Evolutionary conservation across 2,113 vertebrate species (phyloP).

Genomic region (Semnopithecus entellus): DNA sequence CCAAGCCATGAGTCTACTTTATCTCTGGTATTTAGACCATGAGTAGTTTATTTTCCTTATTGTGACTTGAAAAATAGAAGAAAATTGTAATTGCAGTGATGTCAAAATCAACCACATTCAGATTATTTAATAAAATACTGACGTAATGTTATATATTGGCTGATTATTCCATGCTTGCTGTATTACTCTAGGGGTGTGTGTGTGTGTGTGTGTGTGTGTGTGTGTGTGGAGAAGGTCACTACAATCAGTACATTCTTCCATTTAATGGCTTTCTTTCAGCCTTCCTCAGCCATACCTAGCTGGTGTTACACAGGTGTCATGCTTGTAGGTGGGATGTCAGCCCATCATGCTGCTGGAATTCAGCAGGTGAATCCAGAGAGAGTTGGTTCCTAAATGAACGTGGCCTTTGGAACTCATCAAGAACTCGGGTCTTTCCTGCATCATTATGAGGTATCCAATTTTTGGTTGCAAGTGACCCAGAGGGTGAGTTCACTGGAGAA

Average conservation of each 20-base stretch:
- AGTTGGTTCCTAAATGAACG: conserved; percentile 71
- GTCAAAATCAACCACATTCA: conserved; percentile 56
- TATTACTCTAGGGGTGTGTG: background rate
- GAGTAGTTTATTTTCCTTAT: conserved; percentile 60
- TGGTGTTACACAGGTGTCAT: conserved; percentile 71
- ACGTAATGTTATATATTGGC: background rate
- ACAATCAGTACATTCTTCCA: conserved; percentile 11
- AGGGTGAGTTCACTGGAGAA: conserved; percentile 63
- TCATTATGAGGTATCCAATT: conserved; percentile 62
- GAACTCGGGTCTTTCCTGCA: conserved; percentile 73
- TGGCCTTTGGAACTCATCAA: conserved; percentile 69
- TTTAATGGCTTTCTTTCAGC: conserved; percentile 45
- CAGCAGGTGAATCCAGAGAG: conserved; percentile 69
- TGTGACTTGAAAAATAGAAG: conserved; percentile 51
- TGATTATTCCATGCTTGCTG: conserved; percentile 54
- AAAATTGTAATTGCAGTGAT: conserved; percentile 39
- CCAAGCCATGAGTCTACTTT: conserved; percentile 50
- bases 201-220: background rate
- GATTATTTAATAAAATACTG: conserved; percentile 61
- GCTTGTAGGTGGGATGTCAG: conserved; percentile 58
- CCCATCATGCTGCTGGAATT: conserved; percentile 67
- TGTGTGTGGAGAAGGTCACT: conserved; percentile 43
- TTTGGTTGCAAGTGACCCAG: conserved; percentile 75
- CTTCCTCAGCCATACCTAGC: conserved; percentile 35
- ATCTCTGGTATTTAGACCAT: conserved; percentile 38